Evolutionary conservation across 2,113 vertebrate species (phyloP), one percentile per base, ranked within the genome.

Genomic region (Hiodon alosoides): DNA sequence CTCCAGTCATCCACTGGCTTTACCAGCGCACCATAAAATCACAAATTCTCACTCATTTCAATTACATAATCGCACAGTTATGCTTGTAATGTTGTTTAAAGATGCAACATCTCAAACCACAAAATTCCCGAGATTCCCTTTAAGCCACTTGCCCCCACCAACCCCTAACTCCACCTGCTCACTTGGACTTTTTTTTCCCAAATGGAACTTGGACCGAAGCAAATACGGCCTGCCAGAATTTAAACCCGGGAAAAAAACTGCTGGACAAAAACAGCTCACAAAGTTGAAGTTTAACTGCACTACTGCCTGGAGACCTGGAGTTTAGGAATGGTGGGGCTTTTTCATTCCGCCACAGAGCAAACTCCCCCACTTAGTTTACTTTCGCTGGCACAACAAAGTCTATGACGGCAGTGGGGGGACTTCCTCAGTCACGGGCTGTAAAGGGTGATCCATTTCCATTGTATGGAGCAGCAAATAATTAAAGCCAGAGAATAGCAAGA

Each of bases 181-280:
- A 76, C 72, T 74, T 66, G 31, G 50, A 16, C 31, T 58, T 47
- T 67, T 67, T 67, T 87, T 80, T 83, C 78, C 79, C 76, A 83
- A 74, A 76, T 7, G 8, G 17, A 54, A 53, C 83, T 76, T 72
- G 81, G 55, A 52, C 62, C 62, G 59, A 13, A 9, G 16, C 31
- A 65, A 73, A 65, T 51, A 53, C 64, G 60, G 60, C 47, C 47
- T 58, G 14, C 83, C 80, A 85, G 79, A 61, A 53, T 80, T 81
- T 85, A 79, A 84, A 79, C 67, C 78, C 68, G 4, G 4, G 7
- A 71, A 53, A 31, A 31, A 31, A 31, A 31, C 31, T 31, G 31
- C 31, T 31, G 31, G 31, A 62, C 17, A 76, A 55, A 54, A 69
- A 77, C 77, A 65, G 79, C 71, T 75, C 69, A 79, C 81, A 76